These are phyloP conservation scores for Aradophagus sp. DNA, from an alignment of 1,140 invertebrate species.

Conservation along the genomic window DNA sequence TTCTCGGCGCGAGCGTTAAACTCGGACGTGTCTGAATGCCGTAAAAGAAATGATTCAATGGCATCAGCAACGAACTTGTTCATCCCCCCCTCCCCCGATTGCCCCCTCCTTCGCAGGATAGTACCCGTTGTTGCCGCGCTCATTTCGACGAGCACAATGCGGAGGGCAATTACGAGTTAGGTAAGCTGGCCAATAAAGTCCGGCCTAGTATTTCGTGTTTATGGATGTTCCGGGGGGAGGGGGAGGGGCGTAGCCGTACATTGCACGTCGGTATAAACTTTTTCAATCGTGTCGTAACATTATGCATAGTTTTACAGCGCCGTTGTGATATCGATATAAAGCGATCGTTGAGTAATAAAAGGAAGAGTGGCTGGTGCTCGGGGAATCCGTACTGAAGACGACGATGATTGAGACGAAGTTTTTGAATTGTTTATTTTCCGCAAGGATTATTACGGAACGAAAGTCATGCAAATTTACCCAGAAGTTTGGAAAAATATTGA, in stretches of 20 bases:
- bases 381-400: too few species aligned
- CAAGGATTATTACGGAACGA: too few species aligned
- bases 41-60: conserved; percentile 25
- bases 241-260: conserved; percentile 17
- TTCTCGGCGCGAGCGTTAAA: neutral
- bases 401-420: too few species aligned
- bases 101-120: too few species aligned
- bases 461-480: too few species aligned
- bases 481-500: too few species aligned
- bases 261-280: neutral
- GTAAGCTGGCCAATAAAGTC: conserved; percentile 28
- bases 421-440: too few species aligned
- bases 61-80: conserved; percentile 15
- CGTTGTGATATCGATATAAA: neutral
- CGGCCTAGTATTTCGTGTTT: conserved; percentile 22
- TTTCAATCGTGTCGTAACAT: neutral
- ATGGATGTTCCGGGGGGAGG: conserved; percentile 9
- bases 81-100: too few species aligned
- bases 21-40: neutral
- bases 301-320: neutral
- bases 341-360: too few species aligned
- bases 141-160: conserved; percentile 21
- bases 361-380: too few species aligned
- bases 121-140: conserved; percentile 13
- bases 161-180: conserved; percentile 23